Conservation (phyloP, 2,797 vertebrate genomes). For the Coregonus sp. region DNA sequence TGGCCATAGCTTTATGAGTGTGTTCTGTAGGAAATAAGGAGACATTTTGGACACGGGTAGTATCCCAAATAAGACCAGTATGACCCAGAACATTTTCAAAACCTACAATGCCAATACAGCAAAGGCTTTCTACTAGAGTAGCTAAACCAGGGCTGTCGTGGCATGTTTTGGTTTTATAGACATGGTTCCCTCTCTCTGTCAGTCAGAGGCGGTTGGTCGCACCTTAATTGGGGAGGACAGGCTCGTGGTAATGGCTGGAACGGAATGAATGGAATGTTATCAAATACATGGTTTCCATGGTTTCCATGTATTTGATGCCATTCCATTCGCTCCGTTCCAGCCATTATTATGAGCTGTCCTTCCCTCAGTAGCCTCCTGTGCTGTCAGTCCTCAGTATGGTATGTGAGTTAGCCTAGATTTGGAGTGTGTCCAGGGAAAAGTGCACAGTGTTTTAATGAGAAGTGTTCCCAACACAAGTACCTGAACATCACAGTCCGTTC, state of each 20-base stretch:
- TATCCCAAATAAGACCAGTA: not conserved
- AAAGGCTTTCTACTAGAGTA: not conserved
- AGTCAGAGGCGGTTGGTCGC: not conserved
- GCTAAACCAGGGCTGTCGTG: not conserved
- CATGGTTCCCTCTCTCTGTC: not conserved
- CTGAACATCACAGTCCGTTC: constrained; percentile 43
- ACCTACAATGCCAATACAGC: not conserved
- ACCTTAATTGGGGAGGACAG: no score
- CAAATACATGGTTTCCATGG: no score
- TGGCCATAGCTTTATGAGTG: not conserved
- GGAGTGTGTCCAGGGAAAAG: constrained; percentile 32
- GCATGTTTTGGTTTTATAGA: not conserved
- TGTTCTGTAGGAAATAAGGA: not conserved
- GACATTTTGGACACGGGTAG: constrained; percentile 10
- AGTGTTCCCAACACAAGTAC: constrained; percentile 31
- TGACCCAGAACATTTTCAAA: not conserved
- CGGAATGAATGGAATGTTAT: no score
- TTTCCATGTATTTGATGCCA: no score
- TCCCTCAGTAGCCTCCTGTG: no score
- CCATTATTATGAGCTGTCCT: no score
- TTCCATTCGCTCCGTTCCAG: no score
- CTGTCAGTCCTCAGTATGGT: no score
- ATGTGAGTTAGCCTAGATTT: not conserved
- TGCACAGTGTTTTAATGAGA: constrained; percentile 20
- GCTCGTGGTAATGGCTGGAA: no score